phyloP scores from a whole-genome alignment of 2,113 vertebrate genomes.

The Poeciliopsis retropinna region DNA sequence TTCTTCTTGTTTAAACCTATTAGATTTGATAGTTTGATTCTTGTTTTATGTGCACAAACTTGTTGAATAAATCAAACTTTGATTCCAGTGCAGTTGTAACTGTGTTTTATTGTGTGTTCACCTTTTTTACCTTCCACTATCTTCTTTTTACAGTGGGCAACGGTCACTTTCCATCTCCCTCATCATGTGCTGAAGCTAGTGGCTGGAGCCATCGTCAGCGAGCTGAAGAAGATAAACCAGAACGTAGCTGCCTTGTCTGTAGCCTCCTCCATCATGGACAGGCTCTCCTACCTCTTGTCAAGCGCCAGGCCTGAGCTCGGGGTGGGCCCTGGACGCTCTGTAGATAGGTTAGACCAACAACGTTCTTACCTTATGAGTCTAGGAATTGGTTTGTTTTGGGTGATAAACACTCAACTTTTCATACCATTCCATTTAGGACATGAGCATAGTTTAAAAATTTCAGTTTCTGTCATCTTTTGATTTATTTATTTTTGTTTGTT shows the following conservation, averaged over 20 bases:
- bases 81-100: not conserved
- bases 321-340: slow-evolving; percentile 95
- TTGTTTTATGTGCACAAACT: too few species aligned
- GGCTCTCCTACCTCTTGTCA: slow-evolving; percentile 99
- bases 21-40: too few species aligned
- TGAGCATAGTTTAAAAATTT: not conserved
- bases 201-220: slow-evolving; percentile 93
- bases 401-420: too few species aligned
- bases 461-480: not conserved
- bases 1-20: too few species aligned
- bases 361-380: not conserved
- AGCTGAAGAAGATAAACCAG: slow-evolving; percentile 99
- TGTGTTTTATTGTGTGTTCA: not conserved
- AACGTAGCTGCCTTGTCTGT: slow-evolving; percentile 99
- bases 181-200: slow-evolving; percentile 96
- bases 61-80: too few species aligned
- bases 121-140: not conserved
- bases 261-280: slow-evolving; percentile 98
- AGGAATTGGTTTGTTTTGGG: too few species aligned
- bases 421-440: too few species aligned
- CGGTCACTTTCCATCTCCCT: slow-evolving; percentile 97
- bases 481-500: not conserved
- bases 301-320: slow-evolving; percentile 95
- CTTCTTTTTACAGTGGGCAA: slow-evolving; percentile 89
- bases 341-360: slow-evolving; percentile 87